phyloP scores from a whole-genome alignment of 2,888 invertebrate species.

The Maniola hyperantus region DNA sequence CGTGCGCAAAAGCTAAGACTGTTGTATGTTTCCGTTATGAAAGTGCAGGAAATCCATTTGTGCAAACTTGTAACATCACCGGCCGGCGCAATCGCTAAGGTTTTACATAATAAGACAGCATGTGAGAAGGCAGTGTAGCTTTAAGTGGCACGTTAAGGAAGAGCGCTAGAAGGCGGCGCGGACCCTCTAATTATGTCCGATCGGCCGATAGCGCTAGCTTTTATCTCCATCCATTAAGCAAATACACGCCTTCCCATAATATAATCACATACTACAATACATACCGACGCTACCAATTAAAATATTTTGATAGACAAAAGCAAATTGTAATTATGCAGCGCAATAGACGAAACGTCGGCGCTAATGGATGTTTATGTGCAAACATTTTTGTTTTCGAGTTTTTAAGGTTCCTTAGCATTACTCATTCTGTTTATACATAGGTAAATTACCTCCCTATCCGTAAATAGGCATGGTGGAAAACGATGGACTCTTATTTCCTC shows the following conservation, averaged over 20 bases:
- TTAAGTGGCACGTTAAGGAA: conserved; percentile 76
- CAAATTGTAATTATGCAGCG: conserved; percentile 66
- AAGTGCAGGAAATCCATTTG: neutral
- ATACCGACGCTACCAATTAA: conserved; percentile 76
- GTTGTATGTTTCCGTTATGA: too few relatives aligned
- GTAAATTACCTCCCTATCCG: neutral
- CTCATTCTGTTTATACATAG: neutral
- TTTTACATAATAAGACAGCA: conserved; percentile 57
- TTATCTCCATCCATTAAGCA: conserved; percentile 81
- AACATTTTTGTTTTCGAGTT: conserved; percentile 57
- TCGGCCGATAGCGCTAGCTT: conserved; percentile 76
- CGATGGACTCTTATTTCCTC: too few relatives aligned
- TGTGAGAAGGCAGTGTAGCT: conserved; percentile 67
- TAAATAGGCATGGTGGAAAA: too few relatives aligned
- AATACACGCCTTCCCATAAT: conserved; percentile 77
- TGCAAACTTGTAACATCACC: conserved; percentile 18
- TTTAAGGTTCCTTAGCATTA: conserved; percentile 7
- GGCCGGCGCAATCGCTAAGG: conserved; percentile 39
- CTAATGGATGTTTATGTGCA: conserved; percentile 68
- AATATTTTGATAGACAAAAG: conserved; percentile 81
- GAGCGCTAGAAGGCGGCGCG: conserved; percentile 48
- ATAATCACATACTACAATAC: conserved; percentile 76
- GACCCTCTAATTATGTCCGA: conserved; percentile 76
- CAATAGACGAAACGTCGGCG: conserved; percentile 56
- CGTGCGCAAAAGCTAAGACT: too few relatives aligned